Evolutionary conservation across 2,797 vertebrate genomes (phyloP), one percentile per base, ranked within the genome.

Genomic region (Delichon dasypus): DNA sequence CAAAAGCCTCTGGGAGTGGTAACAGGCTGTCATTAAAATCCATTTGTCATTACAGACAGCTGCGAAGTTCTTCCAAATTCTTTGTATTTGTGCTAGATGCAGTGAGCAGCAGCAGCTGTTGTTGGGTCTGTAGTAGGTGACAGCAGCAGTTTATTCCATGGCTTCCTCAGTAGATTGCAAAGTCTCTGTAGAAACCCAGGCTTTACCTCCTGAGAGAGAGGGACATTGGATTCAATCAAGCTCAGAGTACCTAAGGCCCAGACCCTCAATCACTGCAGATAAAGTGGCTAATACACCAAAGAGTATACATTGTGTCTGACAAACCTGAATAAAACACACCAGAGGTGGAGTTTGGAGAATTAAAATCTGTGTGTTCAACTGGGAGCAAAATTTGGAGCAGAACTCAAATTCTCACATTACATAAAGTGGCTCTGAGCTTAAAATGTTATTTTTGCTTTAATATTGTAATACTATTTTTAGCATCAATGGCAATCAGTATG

Each of bases 381-480:
- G 66, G 29, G 44, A 94, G 54, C 17, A 47, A 65, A 50, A 55
- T 83, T 91, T 77, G 66, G 61, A 80, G 61, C 45, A 70, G 64
- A 57, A 87, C 54, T 89, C 61, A 71, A 18, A 87, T 48, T 74
- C 11, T 77, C 12, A 54, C 14, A 2, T 62, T 73, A 21, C 36
- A 6, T 73, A 50, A 53, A 62, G 21, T 72, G 58, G 7, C 32
- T 73, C 60, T 50, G 21, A 90, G 60, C 55, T 73, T 72, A 60
- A 94, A 90, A 87, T 36, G 21, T 55, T 81, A 16, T 51, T 94
- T 93, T 93, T 95, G 72, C 40, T 57, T 85, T 83, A 73, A 67
- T 65, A 25, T 82, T 80, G 23, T 15, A 67, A 45, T 80, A 44
- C 51, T 94, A 83, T 94, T 94, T 90, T 96, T 96, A 90, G 94